Percentiles rank a stretch among this genome's conserved stretches.
phyloP scores from a whole-genome alignment of 2,888 invertebrate genomes.

The Cinara cedri region DNA sequence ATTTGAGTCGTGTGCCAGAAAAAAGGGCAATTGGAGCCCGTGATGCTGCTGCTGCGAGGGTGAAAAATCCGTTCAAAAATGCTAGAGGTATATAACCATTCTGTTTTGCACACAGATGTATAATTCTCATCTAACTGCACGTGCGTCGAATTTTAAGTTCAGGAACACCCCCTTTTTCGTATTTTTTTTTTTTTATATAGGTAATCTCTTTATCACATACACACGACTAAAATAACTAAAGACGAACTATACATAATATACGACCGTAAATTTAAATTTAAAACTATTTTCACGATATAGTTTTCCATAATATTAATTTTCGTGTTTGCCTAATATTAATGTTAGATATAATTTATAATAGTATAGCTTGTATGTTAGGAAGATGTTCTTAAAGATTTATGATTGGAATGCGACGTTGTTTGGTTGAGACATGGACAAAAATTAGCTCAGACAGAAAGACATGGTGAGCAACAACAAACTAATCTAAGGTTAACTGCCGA shows the following conservation, averaged over 20 bases:
- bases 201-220: constrained; percentile 27
- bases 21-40: constrained; percentile 30
- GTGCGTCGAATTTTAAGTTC: constrained; percentile 46
- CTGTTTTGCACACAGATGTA: constrained; percentile 48
- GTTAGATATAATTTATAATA: too few species aligned
- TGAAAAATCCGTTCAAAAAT: constrained; percentile 43
- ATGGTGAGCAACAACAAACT: too few species aligned
- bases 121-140: constrained; percentile 51
- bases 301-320: too few species aligned
- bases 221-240: constrained; percentile 35
- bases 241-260: neutral
- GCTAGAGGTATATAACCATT: constrained; percentile 28
- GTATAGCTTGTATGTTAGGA: too few species aligned
- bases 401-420: too few species aligned
- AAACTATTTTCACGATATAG: constrained; percentile 5
- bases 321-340: too few species aligned
- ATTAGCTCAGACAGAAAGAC: too few species aligned
- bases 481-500: too few species aligned
- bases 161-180: neutral
- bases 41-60: constrained; percentile 3
- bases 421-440: too few species aligned
- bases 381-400: too few species aligned
- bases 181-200: neutral
- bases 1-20: constrained; percentile 44
- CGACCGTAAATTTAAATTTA: constrained; percentile 10